Base-by-base conservation (phyloP, 2,888 invertebrate species). In the Mythimna impura region DNA sequence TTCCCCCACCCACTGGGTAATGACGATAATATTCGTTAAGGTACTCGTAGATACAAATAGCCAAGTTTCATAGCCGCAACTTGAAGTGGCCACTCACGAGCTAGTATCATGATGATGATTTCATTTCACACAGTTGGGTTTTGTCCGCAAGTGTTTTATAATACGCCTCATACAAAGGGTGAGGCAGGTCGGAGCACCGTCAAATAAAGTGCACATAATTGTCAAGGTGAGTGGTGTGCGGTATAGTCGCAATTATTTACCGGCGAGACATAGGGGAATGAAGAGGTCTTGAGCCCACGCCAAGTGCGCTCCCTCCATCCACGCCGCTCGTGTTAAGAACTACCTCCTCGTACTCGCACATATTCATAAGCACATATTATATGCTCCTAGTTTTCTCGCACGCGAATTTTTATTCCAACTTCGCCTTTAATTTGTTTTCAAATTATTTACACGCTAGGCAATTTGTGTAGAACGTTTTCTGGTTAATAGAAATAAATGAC, bases 161-260 rank as follows among this genome's bases (percentile, higher is more conserved):
- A 81, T 83, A 76, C 69, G 76, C 76, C 69, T 81, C 79, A 78
- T 78, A 81, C 63, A 84, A 84, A 83, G 71, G 64, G 67, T 73
- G 75, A 84, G 87, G 85, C 81, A 86, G 81, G 83, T 87, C 85
- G 86, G 82, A 90, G 90, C 83, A 87, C 89, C 91, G 91, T 91
- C 89, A 91, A 93, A 93, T 93, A 93, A 94, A 95, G 93, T 93
- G 92, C 92, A 91, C 89, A 89, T 95, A 95, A 95, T 95, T 94
- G 94, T 94, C 89, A 91, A 93, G 93, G 92, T 90, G 91, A 92
- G 92, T 92, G 90, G 89, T 89, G 90, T 88, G 89, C 88, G 90
- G 91, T 91, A 91, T 92, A 89, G 92, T 90, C 89, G 94, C 93
- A 94, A 95, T 95, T 95, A 94, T 94, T 94, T 94, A 93, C 93